Conservation (phyloP, 2,113 vertebrate species). For the Tragelaphus buxtoni region DNA sequence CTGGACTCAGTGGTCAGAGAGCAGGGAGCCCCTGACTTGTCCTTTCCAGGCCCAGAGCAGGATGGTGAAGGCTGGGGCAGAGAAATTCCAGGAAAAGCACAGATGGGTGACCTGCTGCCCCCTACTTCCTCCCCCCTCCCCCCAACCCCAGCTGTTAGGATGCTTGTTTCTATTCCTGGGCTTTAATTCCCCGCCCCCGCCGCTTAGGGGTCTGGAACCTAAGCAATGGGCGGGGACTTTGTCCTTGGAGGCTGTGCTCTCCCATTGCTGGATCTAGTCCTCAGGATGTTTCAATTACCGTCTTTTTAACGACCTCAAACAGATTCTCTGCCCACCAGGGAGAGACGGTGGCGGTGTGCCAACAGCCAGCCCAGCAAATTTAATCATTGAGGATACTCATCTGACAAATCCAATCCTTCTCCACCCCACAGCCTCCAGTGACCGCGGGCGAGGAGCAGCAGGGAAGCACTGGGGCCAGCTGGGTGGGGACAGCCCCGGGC, state of each 20-base stretch:
- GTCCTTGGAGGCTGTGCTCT: not conserved
- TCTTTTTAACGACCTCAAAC: not conserved
- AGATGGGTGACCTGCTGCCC: not conserved
- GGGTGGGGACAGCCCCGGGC: not conserved
- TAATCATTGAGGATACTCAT: not conserved
- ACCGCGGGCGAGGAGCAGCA: not conserved
- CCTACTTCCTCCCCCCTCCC: not conserved
- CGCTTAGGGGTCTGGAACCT: not conserved
- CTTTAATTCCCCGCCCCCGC: not conserved
- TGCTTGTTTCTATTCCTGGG: not conserved
- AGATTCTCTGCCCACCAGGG: not conserved
- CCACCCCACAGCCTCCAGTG: not conserved
- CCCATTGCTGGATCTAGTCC: not conserved
- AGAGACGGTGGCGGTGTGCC: fast-evolving
- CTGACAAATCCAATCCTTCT: not conserved
- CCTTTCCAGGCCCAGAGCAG: not conserved
- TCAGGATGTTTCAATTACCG: not conserved
- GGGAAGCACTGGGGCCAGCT: not conserved
- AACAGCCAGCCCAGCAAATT: not conserved
- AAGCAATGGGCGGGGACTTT: not conserved
- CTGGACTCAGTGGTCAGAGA: not conserved
- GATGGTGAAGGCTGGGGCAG: not conserved
- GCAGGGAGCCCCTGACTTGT: not conserved
- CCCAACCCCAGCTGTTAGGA: not conserved
- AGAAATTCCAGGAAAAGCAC: not conserved